Conservation (phyloP, 2,888 invertebrate species). For the Lasioglossum pauxillum region DNA sequence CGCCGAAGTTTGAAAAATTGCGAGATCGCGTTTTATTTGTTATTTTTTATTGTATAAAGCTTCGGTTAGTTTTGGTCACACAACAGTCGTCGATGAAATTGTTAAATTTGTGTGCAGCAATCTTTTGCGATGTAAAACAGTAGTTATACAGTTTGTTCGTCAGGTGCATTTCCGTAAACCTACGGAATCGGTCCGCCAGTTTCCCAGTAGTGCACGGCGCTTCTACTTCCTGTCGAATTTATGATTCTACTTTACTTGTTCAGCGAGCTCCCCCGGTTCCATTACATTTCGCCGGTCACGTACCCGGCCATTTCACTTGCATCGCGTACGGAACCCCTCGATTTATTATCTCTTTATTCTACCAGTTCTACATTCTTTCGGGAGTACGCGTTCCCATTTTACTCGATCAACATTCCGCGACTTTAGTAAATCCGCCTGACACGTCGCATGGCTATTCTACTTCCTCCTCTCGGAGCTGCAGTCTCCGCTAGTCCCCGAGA, state of each 20-base stretch:
- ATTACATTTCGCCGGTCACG: slow-evolving; percentile 17
- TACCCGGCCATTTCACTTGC: slow-evolving; percentile 3
- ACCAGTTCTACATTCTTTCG: background rate
- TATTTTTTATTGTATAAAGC: background rate
- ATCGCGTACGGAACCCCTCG: background rate
- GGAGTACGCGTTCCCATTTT: background rate
- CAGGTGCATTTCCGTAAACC: background rate
- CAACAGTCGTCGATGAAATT: background rate
- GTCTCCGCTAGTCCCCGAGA: background rate
- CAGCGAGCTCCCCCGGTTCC: background rate
- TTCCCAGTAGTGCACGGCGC: background rate
- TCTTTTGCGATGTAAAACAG: background rate
- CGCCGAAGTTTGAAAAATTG: background rate
- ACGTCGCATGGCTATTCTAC: background rate
- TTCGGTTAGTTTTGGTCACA: background rate
- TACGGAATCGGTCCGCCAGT: background rate
- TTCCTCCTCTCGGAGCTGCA: background rate
- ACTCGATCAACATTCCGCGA: background rate
- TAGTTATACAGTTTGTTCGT: background rate
- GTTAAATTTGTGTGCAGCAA: background rate
- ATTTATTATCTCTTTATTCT: background rate
- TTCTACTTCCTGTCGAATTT: background rate
- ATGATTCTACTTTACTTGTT: background rate
- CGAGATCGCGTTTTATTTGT: background rate
- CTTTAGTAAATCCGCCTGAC: background rate